Evolutionary conservation across 2,113 vertebrate species (phyloP).

Genomic region (Saccopteryx leptura): DNA sequence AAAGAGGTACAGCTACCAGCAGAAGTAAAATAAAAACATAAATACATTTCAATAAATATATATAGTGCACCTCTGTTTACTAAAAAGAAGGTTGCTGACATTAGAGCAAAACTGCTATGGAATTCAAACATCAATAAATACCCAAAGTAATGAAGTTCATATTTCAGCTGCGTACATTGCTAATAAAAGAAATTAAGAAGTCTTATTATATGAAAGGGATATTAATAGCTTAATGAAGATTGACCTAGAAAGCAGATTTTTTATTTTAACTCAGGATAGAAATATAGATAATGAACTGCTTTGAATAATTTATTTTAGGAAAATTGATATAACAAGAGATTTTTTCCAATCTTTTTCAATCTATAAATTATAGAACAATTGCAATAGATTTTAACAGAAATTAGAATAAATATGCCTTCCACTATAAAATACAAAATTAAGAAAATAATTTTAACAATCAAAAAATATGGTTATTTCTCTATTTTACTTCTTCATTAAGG

Average conservation of each 20-base stretch:
- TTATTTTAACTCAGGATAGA: constrained; percentile 75
- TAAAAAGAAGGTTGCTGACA: not conserved
- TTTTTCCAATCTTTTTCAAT: constrained; percentile 25
- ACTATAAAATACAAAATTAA: constrained; percentile 50
- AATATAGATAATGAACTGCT: constrained; percentile 71
- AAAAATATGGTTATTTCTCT: not conserved
- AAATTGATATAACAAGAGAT: constrained; percentile 55
- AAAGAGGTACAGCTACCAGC: not conserved
- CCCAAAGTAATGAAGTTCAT: constrained; percentile 41
- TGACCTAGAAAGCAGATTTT: constrained; percentile 81
- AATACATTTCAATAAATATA: not conserved
- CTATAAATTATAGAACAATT: constrained; percentile 40
- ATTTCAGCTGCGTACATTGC: constrained; percentile 51
- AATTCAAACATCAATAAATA: constrained; percentile 62
- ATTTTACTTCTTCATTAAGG: not conserved
- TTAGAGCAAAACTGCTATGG: constrained; percentile 24
- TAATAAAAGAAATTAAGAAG: constrained; percentile 75
- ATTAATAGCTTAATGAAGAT: constrained; percentile 83
- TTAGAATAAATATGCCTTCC: not conserved
- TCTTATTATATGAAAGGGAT: constrained; percentile 73
- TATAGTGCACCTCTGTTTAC: not conserved
- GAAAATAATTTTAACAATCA: not conserved
- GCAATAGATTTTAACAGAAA: not conserved
- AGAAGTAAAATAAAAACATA: constrained; percentile 48
- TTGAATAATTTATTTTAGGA: constrained; percentile 72